Conservation (phyloP, 2,888 invertebrate genomes). For the Calliopum simillimum region DNA sequence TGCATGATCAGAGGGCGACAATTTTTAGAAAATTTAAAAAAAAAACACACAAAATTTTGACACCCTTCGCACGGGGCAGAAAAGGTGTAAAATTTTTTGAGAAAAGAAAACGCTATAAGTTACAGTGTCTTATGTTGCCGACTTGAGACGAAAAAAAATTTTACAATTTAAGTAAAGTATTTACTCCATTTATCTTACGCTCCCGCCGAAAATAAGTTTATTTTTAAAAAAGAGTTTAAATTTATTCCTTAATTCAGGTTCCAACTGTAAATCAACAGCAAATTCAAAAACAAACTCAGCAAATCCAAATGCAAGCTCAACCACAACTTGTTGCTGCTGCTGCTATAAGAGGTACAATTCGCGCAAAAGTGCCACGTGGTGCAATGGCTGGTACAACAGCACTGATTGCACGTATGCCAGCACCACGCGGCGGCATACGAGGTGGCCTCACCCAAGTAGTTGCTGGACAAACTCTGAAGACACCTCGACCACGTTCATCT, state of each 20-base stretch:
- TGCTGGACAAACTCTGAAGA: conserved; percentile 43
- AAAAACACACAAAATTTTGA: no score
- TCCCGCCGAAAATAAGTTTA: no score
- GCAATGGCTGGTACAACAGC: conserved; percentile 36
- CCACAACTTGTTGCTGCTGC: conserved; percentile 39
- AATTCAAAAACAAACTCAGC: conserved; percentile 43
- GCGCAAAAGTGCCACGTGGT: conserved; percentile 36
- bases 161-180: no score
- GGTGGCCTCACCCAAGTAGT: conserved; percentile 38
- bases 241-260: conserved; percentile 36
- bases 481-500: conserved; percentile 46
- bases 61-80: no score
- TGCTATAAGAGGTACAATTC: conserved; percentile 36
- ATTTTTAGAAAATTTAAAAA: no score
- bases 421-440: conserved; percentile 37
- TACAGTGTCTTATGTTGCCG: no score
- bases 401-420: conserved; percentile 46
- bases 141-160: no score
- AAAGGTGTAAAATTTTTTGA: no score
- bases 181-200: no score
- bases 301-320: conserved; percentile 42
- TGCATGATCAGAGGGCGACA: no score
- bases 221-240: no score
- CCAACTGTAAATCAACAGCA: conserved; percentile 44
- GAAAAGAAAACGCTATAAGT: no score